phyloP scores from a whole-genome alignment of 2,888 invertebrate species.

The Philhelius pedissequus region DNA sequence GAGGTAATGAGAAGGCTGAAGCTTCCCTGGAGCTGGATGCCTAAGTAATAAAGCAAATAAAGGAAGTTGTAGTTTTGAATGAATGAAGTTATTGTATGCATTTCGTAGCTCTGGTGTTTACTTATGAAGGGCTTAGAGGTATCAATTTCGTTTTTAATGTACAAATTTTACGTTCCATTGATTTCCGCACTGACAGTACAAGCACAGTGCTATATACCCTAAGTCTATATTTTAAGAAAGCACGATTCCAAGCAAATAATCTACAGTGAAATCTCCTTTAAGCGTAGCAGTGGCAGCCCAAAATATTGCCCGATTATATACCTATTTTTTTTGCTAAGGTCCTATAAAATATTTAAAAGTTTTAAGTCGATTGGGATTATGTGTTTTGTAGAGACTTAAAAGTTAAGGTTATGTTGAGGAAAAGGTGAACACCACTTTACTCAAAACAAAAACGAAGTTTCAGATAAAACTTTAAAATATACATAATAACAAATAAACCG shows the following conservation, averaged over 20 bases:
- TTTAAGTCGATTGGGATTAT: no score
- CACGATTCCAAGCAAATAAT: not conserved
- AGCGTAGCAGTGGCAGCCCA: no score
- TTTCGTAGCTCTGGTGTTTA: not conserved
- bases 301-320: not conserved
- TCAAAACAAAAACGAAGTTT: no score
- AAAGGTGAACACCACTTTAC: no score
- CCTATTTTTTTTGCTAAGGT: no score
- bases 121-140: constrained; percentile 43
- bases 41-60: constrained; percentile 1
- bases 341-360: no score
- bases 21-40: not conserved
- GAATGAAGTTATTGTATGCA: constrained; percentile 20
- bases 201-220: not conserved
- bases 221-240: constrained; percentile 4
- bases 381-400: no score
- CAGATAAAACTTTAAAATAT: no score
- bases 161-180: constrained; percentile 35
- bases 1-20: not conserved
- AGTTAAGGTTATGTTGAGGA: no score
- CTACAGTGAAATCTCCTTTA: not conserved
- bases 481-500: no score
- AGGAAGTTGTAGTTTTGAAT: constrained; percentile 13
- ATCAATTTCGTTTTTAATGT: constrained; percentile 39
- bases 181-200: constrained; percentile 32